phyloP scores from a whole-genome alignment of 53 echinoderm and acorn worm species.

The Zoroaster sp. region DNA sequence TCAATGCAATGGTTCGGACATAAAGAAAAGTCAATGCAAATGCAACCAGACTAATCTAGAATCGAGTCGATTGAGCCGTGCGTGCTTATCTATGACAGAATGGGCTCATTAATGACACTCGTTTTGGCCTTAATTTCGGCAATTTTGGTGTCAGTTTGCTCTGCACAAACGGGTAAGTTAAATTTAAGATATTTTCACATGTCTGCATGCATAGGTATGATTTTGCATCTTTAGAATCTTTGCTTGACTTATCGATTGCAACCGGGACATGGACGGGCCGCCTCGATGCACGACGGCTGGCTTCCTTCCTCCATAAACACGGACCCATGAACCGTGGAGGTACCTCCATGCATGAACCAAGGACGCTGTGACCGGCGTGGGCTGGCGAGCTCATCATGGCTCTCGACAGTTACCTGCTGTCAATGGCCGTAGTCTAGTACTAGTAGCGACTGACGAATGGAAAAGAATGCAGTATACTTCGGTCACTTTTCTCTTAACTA shows the following conservation, averaged over 20 bases:
- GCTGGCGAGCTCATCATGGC: too few species aligned
- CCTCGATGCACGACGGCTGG: background rate
- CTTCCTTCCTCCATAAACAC: background rate
- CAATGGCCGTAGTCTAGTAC: too few species aligned
- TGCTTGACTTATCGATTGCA: background rate
- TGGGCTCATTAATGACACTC: background rate
- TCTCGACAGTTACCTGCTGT: too few species aligned
- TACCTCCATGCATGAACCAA: background rate
- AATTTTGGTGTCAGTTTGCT: background rate
- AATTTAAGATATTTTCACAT: background rate
- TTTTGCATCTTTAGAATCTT: background rate
- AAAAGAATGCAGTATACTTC: too few species aligned
- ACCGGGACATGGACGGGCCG: background rate
- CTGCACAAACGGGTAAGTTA: conserved; percentile 26
- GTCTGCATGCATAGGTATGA: background rate
- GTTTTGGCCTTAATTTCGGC: background rate
- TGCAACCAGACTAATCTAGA: background rate
- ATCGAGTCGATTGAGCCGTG: background rate
- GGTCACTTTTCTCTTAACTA: too few species aligned
- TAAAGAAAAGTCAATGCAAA: background rate
- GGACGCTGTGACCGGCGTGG: too few species aligned
- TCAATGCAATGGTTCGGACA: background rate
- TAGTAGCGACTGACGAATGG: too few species aligned
- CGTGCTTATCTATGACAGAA: background rate
- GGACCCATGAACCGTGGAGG: background rate